A percentile compares a stretch with the other conserved stretches of the same genome.
These are phyloP conservation scores for Eulemur mongoz DNA, from an alignment of 2,797 vertebrate genomes.

Conservation along the genomic window DNA sequence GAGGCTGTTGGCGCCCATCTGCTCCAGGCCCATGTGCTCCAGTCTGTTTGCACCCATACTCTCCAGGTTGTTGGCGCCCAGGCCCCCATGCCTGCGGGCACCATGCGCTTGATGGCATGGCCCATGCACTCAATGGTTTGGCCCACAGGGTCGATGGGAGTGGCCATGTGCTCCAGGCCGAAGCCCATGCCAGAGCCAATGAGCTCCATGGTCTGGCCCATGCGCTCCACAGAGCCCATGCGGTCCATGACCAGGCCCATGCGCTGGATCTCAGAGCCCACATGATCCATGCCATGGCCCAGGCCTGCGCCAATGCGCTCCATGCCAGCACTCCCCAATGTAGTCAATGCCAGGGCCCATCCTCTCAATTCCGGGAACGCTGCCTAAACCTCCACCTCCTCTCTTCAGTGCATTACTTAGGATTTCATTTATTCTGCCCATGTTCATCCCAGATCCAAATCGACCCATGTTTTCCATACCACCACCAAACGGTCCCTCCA, in stretches of 20 bases:
- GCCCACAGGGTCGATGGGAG: slow-evolving; percentile 90
- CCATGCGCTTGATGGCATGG: slow-evolving; percentile 85
- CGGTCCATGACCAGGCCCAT: slow-evolving; percentile 93
- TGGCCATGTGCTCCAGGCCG: slow-evolving; percentile 91
- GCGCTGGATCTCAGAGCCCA: slow-evolving; percentile 91
- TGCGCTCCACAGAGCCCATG: slow-evolving; percentile 90
- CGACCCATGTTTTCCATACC: slow-evolving; percentile 93
- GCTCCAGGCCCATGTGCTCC: slow-evolving; percentile 92
- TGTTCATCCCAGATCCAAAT: slow-evolving; percentile 94
- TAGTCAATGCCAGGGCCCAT: slow-evolving; percentile 91
- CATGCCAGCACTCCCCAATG: slow-evolving; percentile 88
- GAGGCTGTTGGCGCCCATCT: slow-evolving; percentile 89
- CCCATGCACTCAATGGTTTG: slow-evolving; percentile 92
- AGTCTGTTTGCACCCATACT: slow-evolving; percentile 91
- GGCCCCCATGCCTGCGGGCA: slow-evolving; percentile 90
- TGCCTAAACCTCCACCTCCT: slow-evolving; percentile 87
- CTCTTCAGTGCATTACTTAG: too few relatives aligned
- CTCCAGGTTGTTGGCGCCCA: slow-evolving; percentile 89
- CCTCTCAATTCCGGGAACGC: slow-evolving; percentile 90
- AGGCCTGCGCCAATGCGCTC: slow-evolving; percentile 88
- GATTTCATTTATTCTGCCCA: slow-evolving; percentile 92
- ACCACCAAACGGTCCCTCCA: slow-evolving; percentile 93
- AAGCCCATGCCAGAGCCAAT: slow-evolving; percentile 92
- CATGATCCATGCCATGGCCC: slow-evolving; percentile 89
- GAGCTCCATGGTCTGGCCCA: slow-evolving; percentile 92